A percentile compares a stretch with the other conserved stretches of the same genome.
Evolutionary conservation across 2,113 vertebrate genomes (phyloP).

Genomic region (Chaenogobius annularis): DNA sequence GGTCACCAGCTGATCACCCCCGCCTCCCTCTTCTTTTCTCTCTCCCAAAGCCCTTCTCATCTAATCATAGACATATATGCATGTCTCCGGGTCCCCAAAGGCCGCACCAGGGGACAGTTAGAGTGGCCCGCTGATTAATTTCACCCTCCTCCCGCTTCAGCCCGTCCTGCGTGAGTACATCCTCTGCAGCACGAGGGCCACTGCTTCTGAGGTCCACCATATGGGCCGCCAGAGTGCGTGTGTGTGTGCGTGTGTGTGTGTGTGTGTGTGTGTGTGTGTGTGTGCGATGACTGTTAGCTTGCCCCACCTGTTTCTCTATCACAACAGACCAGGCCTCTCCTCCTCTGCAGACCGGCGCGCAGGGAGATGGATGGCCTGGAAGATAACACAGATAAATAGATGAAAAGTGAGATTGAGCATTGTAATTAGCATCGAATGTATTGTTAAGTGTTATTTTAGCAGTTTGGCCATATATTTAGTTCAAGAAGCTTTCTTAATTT

Average conservation of each 20-base stretch:
- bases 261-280: conserved; percentile 35
- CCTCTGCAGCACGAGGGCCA: conserved; percentile 57
- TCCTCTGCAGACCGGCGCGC: conserved; percentile 31
- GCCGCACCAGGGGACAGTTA: conserved; percentile 65
- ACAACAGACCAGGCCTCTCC: conserved; percentile 60
- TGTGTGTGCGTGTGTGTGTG: conserved; percentile 21
- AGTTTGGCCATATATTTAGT: no score
- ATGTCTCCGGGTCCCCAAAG: conserved; percentile 73
- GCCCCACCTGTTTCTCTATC: conserved; percentile 67
- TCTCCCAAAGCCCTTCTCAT: conserved; percentile 15
- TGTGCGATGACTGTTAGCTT: conserved; percentile 54
- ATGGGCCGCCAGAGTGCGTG: conserved; percentile 68
- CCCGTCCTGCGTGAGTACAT: conserved; percentile 46
- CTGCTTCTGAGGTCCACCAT: conserved; percentile 73
- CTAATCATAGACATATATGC: conserved; percentile 67
- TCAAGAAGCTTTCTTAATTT: no score
- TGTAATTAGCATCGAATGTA: no score
- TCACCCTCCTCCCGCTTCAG: conserved; percentile 41
- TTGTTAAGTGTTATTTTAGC: no score
- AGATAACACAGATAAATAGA: conserved; percentile 3
- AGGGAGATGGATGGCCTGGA: conserved; percentile 25
- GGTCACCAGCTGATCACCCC: conserved; percentile 9
- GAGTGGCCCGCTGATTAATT: conserved; percentile 72
- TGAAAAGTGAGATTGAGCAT: background rate
- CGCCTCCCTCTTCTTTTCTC: conserved; percentile 7